A percentile compares a stretch with the other conserved stretches of the same genome.
phyloP scores from a whole-genome alignment of 2,113 vertebrate genomes.

The Colossoma macropomum region DNA sequence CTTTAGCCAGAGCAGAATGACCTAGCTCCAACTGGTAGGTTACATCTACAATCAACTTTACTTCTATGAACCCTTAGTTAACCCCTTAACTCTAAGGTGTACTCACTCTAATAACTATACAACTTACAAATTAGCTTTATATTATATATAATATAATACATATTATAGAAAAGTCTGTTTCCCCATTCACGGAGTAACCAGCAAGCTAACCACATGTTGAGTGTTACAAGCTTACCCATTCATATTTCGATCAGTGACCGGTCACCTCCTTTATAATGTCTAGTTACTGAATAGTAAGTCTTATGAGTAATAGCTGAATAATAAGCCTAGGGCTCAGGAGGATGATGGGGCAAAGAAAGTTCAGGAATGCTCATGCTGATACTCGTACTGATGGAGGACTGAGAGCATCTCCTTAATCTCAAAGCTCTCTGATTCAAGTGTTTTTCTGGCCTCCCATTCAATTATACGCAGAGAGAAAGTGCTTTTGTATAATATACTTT shows the following conservation, averaged over 20 bases:
- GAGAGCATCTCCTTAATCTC: not conserved
- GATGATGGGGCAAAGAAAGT: not conserved
- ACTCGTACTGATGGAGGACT: not conserved
- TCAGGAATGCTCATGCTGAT: not conserved
- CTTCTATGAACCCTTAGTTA: not conserved
- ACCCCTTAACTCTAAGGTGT: not conserved
- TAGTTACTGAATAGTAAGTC: not conserved
- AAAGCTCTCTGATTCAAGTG: not conserved
- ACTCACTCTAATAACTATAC: not conserved
- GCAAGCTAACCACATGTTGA: no score
- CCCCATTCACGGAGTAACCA: no score
- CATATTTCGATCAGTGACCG: no score
- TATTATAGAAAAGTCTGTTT: not conserved
- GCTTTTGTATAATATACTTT: not conserved
- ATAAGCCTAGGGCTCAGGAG: not conserved
- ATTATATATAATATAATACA: no score
- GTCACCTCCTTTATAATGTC: no score
- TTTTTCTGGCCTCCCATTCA: slow-evolving; percentile 4
- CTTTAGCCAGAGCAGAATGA: not conserved
- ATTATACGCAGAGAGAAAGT: not conserved
- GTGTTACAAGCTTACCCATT: no score
- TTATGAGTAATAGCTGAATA: not conserved
- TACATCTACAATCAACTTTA: not conserved
- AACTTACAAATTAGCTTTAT: not conserved
- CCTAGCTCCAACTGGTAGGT: not conserved